Evolutionary conservation across 2,113 vertebrate species (phyloP).

Genomic region (Erinaceus europaeus): DNA sequence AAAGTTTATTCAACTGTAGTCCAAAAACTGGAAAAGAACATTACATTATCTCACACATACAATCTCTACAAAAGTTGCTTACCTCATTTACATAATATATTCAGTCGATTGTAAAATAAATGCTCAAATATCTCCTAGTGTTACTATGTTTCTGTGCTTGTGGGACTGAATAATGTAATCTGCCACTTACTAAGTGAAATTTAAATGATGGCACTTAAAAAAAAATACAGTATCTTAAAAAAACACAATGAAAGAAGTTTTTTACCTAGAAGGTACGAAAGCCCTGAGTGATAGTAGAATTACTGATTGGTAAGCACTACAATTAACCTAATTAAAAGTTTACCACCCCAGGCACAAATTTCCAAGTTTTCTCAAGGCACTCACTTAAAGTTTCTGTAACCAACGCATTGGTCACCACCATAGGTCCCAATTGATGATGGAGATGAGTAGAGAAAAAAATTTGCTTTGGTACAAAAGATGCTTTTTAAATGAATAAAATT

Average conservation of each 20-base stretch:
- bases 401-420: constrained; percentile 78
- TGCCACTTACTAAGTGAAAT: constrained; percentile 91
- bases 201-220: constrained; percentile 88
- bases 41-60: constrained; percentile 91
- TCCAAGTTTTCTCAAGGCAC: constrained; percentile 85
- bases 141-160: constrained; percentile 86
- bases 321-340: constrained; percentile 85
- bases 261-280: constrained; percentile 85
- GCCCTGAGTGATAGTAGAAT: constrained; percentile 86
- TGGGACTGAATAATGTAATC: constrained; percentile 85
- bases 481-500: constrained; percentile 72
- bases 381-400: constrained; percentile 82
- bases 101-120: constrained; percentile 86
- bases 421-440: constrained; percentile 81
- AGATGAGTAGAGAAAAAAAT: constrained; percentile 79
- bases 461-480: constrained; percentile 84
- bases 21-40: constrained; percentile 90
- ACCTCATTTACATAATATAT: constrained; percentile 89
- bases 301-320: constrained; percentile 84
- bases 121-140: constrained; percentile 83
- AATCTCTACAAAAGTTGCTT: constrained; percentile 89
- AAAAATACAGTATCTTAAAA: constrained; percentile 79
- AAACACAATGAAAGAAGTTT: constrained; percentile 81
- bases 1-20: constrained; percentile 90
- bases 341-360: constrained; percentile 85